Evolutionary conservation across 2,113 vertebrate genomes (phyloP).

Genomic region (Anthoscopus minutus): DNA sequence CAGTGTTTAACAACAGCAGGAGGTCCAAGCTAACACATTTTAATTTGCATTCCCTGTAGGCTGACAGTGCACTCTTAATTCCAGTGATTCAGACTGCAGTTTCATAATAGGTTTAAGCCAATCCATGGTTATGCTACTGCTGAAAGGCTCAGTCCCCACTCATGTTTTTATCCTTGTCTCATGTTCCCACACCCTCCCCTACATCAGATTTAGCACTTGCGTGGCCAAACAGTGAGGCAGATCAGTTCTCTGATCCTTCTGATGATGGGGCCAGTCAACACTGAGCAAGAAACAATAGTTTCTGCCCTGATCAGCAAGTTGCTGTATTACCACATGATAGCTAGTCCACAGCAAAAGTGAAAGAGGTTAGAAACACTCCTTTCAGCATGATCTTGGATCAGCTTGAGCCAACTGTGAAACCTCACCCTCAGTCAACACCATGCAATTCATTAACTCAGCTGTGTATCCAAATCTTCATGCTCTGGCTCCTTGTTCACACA

Average conservation of each 20-base stretch:
- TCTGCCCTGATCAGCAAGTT: not conserved
- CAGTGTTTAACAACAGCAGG: not conserved
- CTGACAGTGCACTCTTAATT: not conserved
- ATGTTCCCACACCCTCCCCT: not conserved
- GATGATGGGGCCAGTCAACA: not conserved
- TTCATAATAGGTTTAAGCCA: conserved; percentile 7
- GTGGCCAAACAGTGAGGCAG: not conserved
- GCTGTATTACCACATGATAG: not conserved
- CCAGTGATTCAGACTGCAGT: conserved; percentile 38
- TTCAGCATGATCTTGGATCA: not conserved
- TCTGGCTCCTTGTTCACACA: not conserved
- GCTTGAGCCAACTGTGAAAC: conserved; percentile 23
- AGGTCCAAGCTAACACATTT: conserved; percentile 16
- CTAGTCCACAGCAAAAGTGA: not conserved
- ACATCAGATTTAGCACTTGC: not conserved
- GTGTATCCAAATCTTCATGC: not conserved
- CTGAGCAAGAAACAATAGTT: conserved; percentile 1
- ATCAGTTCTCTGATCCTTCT: not conserved
- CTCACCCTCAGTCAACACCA: conserved; percentile 31
- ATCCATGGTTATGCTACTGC: not conserved
- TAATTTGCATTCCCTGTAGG: conserved; percentile 13
- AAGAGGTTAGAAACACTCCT: not conserved
- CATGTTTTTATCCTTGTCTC: not conserved
- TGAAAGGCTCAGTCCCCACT: conserved; percentile 35
- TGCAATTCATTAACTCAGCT: conserved; percentile 41